Conservation (phyloP, 2,113 vertebrate species). For the Campylomormyrus numenius region DNA sequence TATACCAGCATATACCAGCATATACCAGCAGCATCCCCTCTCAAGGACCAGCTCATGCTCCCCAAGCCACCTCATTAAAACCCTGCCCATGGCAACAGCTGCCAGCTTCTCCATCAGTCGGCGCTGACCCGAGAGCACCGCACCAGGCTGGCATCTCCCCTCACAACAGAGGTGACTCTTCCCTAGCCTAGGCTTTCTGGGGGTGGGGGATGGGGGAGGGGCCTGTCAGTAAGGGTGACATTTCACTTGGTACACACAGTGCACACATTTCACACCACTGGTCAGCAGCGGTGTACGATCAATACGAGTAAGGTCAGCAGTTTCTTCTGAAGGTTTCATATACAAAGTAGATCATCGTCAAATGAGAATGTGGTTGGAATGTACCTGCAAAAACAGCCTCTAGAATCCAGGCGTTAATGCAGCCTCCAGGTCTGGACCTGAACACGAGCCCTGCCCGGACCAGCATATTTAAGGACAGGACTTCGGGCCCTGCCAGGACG, state of each 20-base stretch:
- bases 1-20: not conserved
- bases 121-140: not conserved
- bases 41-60: not conserved
- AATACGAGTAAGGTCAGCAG: not conserved
- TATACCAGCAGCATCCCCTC: not conserved
- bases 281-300: not conserved
- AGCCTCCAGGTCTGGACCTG: not conserved
- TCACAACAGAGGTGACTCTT: not conserved
- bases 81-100: not conserved
- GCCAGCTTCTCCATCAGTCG: not conserved
- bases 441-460: conserved; percentile 38
- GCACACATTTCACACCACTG: not conserved
- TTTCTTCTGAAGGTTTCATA: not conserved
- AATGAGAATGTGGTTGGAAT: not conserved
- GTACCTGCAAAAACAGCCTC: not conserved
- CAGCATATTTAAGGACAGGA: conserved; percentile 50
- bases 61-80: not conserved
- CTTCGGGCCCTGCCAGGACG: conserved; percentile 40
- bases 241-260: not conserved
- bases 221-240: not conserved
- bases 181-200: not conserved
- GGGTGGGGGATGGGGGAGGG: not conserved
- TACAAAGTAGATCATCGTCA: not conserved
- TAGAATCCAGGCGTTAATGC: not conserved
- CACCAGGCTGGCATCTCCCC: not conserved